phyloP scores from a whole-genome alignment of 2,888 invertebrate genomes.

The Orthonychiurus folsomi region DNA sequence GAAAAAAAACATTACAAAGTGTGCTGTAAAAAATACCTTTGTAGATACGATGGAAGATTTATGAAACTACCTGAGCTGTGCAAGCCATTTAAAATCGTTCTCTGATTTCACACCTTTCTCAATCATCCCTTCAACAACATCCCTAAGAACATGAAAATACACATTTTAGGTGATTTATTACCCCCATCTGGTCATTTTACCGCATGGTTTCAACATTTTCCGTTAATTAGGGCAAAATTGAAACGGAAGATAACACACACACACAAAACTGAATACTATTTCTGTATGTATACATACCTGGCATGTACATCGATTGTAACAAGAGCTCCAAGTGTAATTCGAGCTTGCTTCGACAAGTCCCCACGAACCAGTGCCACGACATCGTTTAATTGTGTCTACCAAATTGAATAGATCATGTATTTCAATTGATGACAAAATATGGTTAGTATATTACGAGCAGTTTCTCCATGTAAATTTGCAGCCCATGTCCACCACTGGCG shows the following conservation, averaged over 20 bases:
- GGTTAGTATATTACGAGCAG: slow-evolving; percentile 44
- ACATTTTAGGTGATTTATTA: too few relatives aligned
- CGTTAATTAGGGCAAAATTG: too few relatives aligned
- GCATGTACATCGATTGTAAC: slow-evolving; percentile 80
- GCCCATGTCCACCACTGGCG: slow-evolving; percentile 51
- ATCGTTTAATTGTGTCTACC: slow-evolving; percentile 56
- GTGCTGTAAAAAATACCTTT: neutral
- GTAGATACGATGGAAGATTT: neutral
- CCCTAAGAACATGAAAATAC: neutral
- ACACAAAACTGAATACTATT: too few relatives aligned
- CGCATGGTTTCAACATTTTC: too few relatives aligned
- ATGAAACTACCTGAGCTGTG: slow-evolving; percentile 55
- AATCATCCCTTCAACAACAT: slow-evolving; percentile 15
- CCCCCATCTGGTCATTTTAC: too few relatives aligned
- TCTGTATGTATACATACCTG: slow-evolving; percentile 47
- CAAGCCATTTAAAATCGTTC: slow-evolving; percentile 74
- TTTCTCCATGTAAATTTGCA: slow-evolving; percentile 51
- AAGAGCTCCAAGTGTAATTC: slow-evolving; percentile 69
- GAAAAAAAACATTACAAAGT: slow-evolving; percentile 15
- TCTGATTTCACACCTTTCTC: slow-evolving; percentile 53
- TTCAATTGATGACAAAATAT: neutral
- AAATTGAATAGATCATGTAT: slow-evolving; percentile 10
- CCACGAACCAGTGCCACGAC: slow-evolving; percentile 66
- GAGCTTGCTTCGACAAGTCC: slow-evolving; percentile 58
- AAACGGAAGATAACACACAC: too few relatives aligned